Base-by-base conservation (phyloP, 2,797 vertebrate species). In the Chrosomus eos region DNA sequence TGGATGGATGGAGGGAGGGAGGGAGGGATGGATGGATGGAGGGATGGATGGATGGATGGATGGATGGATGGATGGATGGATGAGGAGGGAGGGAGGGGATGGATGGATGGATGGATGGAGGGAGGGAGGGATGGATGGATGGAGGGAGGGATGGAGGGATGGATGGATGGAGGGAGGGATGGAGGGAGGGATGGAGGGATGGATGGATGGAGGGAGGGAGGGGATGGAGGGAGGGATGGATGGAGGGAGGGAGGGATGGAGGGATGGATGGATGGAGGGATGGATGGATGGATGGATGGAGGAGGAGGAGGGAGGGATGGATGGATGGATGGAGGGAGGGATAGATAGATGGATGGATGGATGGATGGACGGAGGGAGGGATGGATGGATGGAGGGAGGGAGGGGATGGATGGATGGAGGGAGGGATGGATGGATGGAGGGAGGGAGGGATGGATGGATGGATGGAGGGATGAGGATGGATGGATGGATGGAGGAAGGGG, bases 151-250 rank as follows among this genome's bases (percentile, higher is more conserved):
- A 31, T 0, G 0, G 60, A 26, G 1, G 0, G 60, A 64, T 7
- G 0, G 23, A 45, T 14, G 6, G 4, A 60, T 5, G 8, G 11
- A 62, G 13, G 6, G n/a, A 64, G 3, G 3, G n/a, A 5, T 5
- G 0, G 9, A 26, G 2, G 0, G 58, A 28, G 0, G 0, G n/a
- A 62, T 13, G 0, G 23, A 26, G 2, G 0, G 60, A 7, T 28
- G 0, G 4, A 28, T 13, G 0, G 26, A 28, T 28, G 0, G n/a
- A n/a, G n/a, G n/a, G n/a, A n/a, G n/a, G n/a, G n/a, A n/a, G n/a
- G n/a, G n/a, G n/a, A n/a, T n/a, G n/a, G n/a, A n/a, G n/a, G n/a
- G n/a, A n/a, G n/a, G n/a, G n/a, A n/a, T n/a, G n/a, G n/a, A n/a
- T n/a, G 0, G 55, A 58, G 4, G 1, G 55, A 58, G 7, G 55